A percentile compares a stretch with the other conserved stretches of the same genome.
Evolutionary conservation across 30 jellyfish, hydroid and myxozoan genomes (phyloP).

Genomic region (Aurelia coerulea): DNA sequence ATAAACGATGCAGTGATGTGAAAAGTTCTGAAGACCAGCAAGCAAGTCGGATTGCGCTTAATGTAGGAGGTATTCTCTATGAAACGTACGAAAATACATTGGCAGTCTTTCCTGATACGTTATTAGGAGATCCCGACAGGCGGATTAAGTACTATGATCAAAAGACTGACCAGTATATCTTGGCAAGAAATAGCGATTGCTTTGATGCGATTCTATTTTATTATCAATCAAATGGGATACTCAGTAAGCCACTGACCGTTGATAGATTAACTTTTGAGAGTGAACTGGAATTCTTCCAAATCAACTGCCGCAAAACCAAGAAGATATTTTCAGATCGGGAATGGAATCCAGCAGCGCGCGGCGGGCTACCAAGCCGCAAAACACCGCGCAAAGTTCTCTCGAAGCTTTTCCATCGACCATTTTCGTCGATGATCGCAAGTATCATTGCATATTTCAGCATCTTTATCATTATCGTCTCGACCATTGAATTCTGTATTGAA

Average conservation of each 20-base stretch:
- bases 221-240: constrained; percentile 86
- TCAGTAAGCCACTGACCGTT: constrained; percentile 60
- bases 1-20: too few relatives aligned
- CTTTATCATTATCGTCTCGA: constrained; percentile 7
- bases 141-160: constrained; percentile 54
- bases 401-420: constrained; percentile 37
- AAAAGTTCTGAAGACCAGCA: too few relatives aligned
- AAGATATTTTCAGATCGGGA: constrained; percentile 19
- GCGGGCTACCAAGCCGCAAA: neutral
- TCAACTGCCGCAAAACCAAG: constrained; percentile 1
- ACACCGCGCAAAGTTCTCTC: constrained; percentile 38
- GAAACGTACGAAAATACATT: constrained; percentile 44
- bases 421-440: constrained; percentile 22
- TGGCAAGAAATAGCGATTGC: constrained; percentile 51
- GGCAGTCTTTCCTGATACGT: constrained; percentile 69
- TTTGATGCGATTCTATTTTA: constrained; percentile 82
- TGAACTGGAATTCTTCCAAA: constrained; percentile 70
- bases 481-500: constrained; percentile 58
- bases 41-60: constrained; percentile 11
- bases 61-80: constrained; percentile 33
- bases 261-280: constrained; percentile 56
- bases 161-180: constrained; percentile 26
- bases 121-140: constrained; percentile 71
- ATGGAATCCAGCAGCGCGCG: constrained; percentile 12
- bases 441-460: constrained; percentile 24